Base-by-base conservation (phyloP, 1,140 invertebrate genomes). In the Drosophila nigrodunni region DNA sequence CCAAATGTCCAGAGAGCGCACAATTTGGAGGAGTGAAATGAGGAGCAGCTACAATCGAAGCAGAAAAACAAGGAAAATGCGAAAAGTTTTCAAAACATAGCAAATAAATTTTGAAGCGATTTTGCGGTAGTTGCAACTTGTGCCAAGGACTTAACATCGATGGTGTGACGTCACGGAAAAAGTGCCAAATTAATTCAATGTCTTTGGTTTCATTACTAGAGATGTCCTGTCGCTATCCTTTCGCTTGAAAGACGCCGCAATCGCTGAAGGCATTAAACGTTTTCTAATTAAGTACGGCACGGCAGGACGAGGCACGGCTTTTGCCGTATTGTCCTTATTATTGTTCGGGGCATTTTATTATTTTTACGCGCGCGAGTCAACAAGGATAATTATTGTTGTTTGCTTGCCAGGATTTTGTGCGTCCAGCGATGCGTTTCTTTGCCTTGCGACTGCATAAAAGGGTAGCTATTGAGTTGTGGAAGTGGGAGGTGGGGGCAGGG, bases 261-360 rank as follows among this genome's bases (percentile, higher is more conserved):
- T 82, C 76, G 54, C 61, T 54, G 65, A 55, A 70, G 61, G 85
- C 81, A 89, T 90, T 89, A 89, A 89, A 89, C 86, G 85, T 85
- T 89, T 89, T 89, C 85, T 89, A 89, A 89, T 89, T 89, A 89
- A 89, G 81, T 89, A 80, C 78, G 67, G 76, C 57, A 54, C 15
- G 25, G 25, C 25, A 30, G 6, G 18, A 21, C 18, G 18, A 21
- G 18, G 18, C 6, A 44, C 59, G 25, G 44, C 68, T 61, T 72
- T 4, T 18, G 7, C 35, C 39, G 35, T 35, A 55, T 74, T 77
- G 68, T 73, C 69, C 64, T 47, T 54, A 57, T 73, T 68, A 61
- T 78, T 54, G 62, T 62, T 6, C 25, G 3, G 71, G 60, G 46
- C 50, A 79, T 87, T 88, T 88, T 85, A 78, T 88, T 89, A 83